These are phyloP conservation scores for Chaitophorus viminalis DNA, from an alignment of 2,888 invertebrate genomes.

Conservation along the genomic window DNA sequence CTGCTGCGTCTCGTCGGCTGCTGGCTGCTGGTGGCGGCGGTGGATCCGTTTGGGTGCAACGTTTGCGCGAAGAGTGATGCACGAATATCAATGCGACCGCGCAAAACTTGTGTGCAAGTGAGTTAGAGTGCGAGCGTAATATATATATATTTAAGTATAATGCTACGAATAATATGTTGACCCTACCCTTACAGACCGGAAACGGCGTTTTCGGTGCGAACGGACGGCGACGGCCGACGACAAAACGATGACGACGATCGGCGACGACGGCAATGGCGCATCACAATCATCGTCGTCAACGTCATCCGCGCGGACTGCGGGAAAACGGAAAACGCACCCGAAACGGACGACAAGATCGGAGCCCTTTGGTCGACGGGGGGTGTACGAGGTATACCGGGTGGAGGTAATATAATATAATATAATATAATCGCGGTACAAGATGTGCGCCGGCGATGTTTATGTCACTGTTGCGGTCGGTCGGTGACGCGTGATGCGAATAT, in stretches of 20 bases:
- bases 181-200: too few relatives aligned
- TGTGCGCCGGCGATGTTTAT: background rate
- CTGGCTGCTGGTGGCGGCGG: background rate
- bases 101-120: too few relatives aligned
- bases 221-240: background rate
- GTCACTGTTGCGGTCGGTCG: too few relatives aligned
- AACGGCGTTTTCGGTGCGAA: background rate
- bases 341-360: too few relatives aligned
- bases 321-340: background rate
- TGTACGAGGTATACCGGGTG: background rate
- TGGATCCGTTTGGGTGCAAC: too few relatives aligned
- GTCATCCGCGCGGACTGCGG: background rate
- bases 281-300: too few relatives aligned
- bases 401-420: too few relatives aligned
- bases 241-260: background rate
- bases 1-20: background rate
- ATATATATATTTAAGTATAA: too few relatives aligned
- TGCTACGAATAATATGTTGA: too few relatives aligned
- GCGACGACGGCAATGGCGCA: background rate
- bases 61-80: background rate
- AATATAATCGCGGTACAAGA: background rate
- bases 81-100: too few relatives aligned
- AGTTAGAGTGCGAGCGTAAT: background rate
- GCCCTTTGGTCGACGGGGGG: background rate
- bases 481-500: background rate